A percentile compares a stretch with the other conserved stretches of the same genome.
phyloP scores from a whole-genome alignment of 2,113 vertebrate genomes.

The Tachycineta bicolor region DNA sequence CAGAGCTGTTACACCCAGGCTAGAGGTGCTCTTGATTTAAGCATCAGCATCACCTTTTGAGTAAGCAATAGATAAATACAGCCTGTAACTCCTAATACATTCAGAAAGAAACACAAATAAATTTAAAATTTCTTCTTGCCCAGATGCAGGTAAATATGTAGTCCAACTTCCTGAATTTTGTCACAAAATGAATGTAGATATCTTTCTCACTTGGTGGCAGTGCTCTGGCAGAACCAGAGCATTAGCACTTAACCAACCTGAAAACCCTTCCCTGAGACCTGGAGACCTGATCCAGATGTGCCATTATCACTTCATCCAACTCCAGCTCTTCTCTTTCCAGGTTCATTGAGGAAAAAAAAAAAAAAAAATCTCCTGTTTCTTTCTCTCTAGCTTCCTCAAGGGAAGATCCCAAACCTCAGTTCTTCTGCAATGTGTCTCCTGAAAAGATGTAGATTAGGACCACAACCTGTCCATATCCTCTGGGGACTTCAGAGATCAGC shows the following conservation, averaged over 20 bases:
- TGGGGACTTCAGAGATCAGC: background rate
- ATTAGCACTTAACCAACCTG: background rate
- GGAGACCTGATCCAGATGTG: background rate
- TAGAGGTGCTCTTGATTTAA: background rate
- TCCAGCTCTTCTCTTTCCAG: background rate
- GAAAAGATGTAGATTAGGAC: background rate
- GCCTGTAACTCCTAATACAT: background rate
- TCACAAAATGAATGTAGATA: background rate
- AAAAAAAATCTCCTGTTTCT: background rate
- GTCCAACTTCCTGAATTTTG: background rate
- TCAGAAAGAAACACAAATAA: background rate
- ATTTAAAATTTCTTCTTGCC: background rate
- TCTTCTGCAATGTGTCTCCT: background rate
- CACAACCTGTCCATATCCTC: background rate
- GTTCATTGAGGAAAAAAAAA: background rate
- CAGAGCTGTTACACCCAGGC: background rate
- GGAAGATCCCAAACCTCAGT: background rate
- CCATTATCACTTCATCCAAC: background rate
- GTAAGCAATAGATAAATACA: background rate
- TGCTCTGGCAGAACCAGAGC: background rate
- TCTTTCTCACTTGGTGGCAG: background rate
- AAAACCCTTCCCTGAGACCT: background rate
- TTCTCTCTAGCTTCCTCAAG: background rate
- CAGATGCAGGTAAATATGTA: background rate
- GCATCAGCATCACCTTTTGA: background rate